phyloP scores from a whole-genome alignment of 1,140 invertebrate species.

The Alviniconcha marisindica region DNA sequence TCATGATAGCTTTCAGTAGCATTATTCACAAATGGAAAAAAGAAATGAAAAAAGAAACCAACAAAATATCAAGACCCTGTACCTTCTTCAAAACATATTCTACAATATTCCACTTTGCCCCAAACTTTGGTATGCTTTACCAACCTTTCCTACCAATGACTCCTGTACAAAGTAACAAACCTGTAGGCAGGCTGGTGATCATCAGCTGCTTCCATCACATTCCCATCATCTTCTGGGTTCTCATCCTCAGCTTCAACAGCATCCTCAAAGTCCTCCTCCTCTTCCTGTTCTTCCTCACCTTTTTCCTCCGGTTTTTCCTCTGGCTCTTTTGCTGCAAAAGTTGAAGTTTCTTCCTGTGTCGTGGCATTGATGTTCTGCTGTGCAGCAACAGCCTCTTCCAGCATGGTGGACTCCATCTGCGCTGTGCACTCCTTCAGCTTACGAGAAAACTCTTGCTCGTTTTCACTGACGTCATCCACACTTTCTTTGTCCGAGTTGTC shows the following conservation, averaged over 20 bases:
- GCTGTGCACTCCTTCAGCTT: neutral
- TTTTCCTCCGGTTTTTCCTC: neutral
- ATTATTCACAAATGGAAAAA: too few species aligned
- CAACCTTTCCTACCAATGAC: too few species aligned
- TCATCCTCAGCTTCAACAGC: conserved; percentile 13
- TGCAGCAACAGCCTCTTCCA: neutral
- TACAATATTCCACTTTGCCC: too few species aligned
- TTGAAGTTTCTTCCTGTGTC: neutral
- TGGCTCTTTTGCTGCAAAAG: too few species aligned
- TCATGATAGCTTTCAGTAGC: too few species aligned
- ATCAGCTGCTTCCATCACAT: neutral
- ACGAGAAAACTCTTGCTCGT: conserved; percentile 11
- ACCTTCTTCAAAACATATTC: too few species aligned
- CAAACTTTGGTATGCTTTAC: too few species aligned
- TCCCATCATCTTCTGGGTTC: neutral
- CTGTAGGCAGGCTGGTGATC: neutral
- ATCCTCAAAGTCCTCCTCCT: conserved; percentile 1
- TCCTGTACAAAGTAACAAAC: too few species aligned
- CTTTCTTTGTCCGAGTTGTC: neutral
- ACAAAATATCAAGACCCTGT: too few species aligned
- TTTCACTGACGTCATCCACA: conserved; percentile 7
- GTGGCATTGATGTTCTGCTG: neutral
- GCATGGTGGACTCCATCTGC: conserved; percentile 27
- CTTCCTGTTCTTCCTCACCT: neutral
- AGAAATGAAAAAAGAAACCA: too few species aligned